Evolutionary conservation across 2,113 vertebrate genomes (phyloP).

Genomic region (Rhabdomys dilectus): DNA sequence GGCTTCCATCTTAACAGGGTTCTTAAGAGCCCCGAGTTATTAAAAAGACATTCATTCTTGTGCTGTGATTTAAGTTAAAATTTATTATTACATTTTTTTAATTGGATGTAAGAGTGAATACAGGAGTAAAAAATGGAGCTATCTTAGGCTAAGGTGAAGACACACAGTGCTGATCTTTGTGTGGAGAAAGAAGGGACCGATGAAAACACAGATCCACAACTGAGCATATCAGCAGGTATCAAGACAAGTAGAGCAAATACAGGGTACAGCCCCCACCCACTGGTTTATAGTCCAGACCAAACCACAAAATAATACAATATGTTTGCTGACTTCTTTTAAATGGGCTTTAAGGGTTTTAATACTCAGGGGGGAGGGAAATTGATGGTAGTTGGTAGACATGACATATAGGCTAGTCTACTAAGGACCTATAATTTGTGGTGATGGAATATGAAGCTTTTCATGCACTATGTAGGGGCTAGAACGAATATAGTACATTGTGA

Average conservation of each 20-base stretch:
- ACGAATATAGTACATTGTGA: not conserved
- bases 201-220: not conserved
- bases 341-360: not conserved
- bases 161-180: not conserved
- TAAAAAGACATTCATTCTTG: constrained; percentile 24
- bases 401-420: not conserved
- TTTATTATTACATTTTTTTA: not conserved
- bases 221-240: not conserved
- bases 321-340: constrained; percentile 5
- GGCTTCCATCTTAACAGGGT: constrained; percentile 17
- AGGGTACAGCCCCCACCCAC: not conserved
- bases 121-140: not conserved
- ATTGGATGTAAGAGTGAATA: not conserved
- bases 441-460: not conserved
- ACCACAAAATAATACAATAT: not conserved
- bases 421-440: not conserved
- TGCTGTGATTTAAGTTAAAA: constrained; percentile 45
- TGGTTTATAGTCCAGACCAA: not conserved
- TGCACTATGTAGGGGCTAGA: not conserved
- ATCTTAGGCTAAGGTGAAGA: not conserved
- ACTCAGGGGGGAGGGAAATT: not conserved
- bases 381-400: not conserved
- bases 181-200: not conserved
- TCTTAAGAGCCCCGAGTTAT: not conserved
- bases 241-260: not conserved